Evolutionary conservation across 2,888 invertebrate species (phyloP), one percentile per base, ranked within the genome.

Genomic region (Heliconius charithonia): DNA sequence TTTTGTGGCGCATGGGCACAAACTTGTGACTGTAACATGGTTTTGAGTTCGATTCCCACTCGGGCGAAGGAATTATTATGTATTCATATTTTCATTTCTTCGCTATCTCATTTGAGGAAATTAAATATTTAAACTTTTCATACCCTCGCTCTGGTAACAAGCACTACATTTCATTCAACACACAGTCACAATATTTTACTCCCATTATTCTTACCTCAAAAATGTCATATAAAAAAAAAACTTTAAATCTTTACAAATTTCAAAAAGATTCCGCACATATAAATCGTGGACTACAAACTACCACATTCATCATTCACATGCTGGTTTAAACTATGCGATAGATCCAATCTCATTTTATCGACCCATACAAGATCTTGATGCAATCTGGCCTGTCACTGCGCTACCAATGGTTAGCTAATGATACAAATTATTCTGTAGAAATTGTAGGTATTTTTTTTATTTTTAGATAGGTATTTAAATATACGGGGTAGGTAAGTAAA

Each of bases 351-450:
- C 74, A 3, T 72, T 71, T 74, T 74, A 74, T 74, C 74, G 62
- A 59, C 59, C 25, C 37, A 62, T 63, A 74, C 74, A 63, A 63
- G 37, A 74, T 74, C 74, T 74, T 3, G 74, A 74, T 74, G 74
- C 74, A 27, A 74, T 74, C 74, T 41, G 29, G 62, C 74, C 63
- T 63, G 63, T 74, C 62, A 74, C 41, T 63, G 37, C 62, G 63
- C 73, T 74, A 74, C 45, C 74, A 45, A 63, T 45, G 45, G 74
- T 25, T 74, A 74, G 63, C 74, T 74, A 74, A 63, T 74, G 63
- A 74, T 74, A 74, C 62, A 63, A 63, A 63, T 74, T 63, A 62
- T 62, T 59, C 32, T 32, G 59, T 59, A 9, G 4, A 25, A 32
- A 59, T 10, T 32, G 16, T 2, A 16, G 13, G n/a, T 59, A 16